Base-by-base conservation (phyloP, 2,797 vertebrate species). In the Danionella dracula region DNA sequence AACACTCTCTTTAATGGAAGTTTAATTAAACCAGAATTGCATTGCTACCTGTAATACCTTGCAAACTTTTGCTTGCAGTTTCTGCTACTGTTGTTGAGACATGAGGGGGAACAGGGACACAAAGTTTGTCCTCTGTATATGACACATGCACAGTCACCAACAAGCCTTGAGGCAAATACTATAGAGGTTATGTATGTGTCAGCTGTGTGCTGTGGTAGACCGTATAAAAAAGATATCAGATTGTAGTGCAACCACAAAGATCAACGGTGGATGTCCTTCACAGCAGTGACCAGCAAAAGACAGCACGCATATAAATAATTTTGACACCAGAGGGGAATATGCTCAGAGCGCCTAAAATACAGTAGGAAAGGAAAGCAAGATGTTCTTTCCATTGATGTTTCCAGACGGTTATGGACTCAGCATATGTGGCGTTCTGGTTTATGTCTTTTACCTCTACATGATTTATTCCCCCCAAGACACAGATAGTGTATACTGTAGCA, bases 391-490 rank as follows among this genome's bases (percentile, higher is more conserved):
- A 48, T 20, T 60, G 48, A 60, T 41, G 46, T 60, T 55, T 44
- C 41, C 49, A 59, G 34, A 50, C 35, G 35, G 50, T 27, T 74
- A 41, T 48, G 27, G 40, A 70, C 50, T 75, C 68, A 68, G 54
- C 64, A 68, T 4, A 71, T 75, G 56, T 75, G 19, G 41, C 55
- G 58, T 8, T 61, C 68, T 75, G 68, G 48, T 71, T 68, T 74
- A 63, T 55, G 46, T 68, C 23, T 54, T 65, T 60, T 57, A 60
- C 68, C 37, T 49, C 31, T 44, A 29, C 12, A 68, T 75, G 65
- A 75, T 75, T 71, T 68, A 75, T 75, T 65, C 54, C 42, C 29
- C 21, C 13, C 51, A 67, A 60, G 60, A 60, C 20, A 23, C 29
- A 51, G 32, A 56, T 51, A 41, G 35, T 45, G 53, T 68, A 53